Base-by-base conservation (phyloP, 2,797 vertebrate species). In the Aythya fuligula region DNA sequence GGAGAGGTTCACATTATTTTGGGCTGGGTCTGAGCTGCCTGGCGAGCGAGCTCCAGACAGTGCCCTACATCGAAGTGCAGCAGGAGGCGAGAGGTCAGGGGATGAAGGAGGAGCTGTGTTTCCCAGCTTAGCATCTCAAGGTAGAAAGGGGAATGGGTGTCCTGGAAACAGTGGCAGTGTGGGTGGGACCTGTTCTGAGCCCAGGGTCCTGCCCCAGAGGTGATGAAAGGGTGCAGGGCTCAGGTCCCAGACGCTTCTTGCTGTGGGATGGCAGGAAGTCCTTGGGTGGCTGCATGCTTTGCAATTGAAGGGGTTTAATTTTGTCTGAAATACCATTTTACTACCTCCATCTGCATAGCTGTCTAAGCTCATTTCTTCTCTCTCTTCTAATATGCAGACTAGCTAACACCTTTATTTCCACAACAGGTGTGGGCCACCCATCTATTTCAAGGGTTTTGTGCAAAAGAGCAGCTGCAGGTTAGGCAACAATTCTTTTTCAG, bases 11-110 rank as follows among this genome's bases (percentile, higher is more conserved):
- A 64, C 24, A 1, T 39, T 7, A 4, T 15, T 47, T 51, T 20
- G 6, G 57, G 53, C 47, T 39, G 75, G 49, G 36, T 15, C 43
- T 54, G 62, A 78, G 78, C 61, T 64, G 27, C 36, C 32, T 1
- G 0, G 17, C 4, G 27, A 77, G 65, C 0, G 1, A 45, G 20
- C 27, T 72, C 32, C 49, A 15, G 39, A 4, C 16, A 8, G 30
- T 21, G 62, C 54, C 17, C 1, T 5, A 11, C 20, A 0, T 1
- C 0, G 4, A 1, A 19, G 4, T 43, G 43, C 51, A 47, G 54
- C 56, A 20, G 79, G 56, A 13, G 34, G n/a, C 4, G 9, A 38
- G 64, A 41, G 34, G 28, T n/a, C 6, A 1, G 32, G 34, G 21
- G 51, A 73, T 20, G 51, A 27, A n/a, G 53, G 25, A 18, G 34